phyloP scores from a whole-genome alignment of 2,888 invertebrate genomes.

The Heliconius erato region DNA sequence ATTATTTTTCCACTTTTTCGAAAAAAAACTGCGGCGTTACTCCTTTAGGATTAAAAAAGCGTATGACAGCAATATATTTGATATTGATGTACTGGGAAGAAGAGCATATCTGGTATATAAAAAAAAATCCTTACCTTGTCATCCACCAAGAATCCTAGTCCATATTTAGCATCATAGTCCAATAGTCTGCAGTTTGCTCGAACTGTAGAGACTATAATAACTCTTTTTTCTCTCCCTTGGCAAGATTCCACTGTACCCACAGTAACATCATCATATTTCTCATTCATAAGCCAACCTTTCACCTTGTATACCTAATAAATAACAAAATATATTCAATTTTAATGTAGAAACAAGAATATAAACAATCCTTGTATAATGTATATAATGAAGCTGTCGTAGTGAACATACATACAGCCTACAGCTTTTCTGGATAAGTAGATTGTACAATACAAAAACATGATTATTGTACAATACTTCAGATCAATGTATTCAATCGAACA shows the following conservation, averaged over 20 bases:
- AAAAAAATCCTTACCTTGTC: constrained; percentile 65
- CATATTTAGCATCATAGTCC: constrained; percentile 83
- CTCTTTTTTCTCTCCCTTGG: constrained; percentile 93
- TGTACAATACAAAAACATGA: no score
- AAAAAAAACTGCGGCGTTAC: no score
- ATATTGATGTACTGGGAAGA: background rate
- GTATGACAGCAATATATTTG: no score
- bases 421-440: no score
- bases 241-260: constrained; percentile 95
- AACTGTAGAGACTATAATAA: constrained; percentile 93
- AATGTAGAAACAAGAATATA: no score
- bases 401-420: no score
- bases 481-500: no score
- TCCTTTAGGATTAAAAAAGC: no score
- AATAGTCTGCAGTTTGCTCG: constrained; percentile 84
- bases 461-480: no score
- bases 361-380: no score
- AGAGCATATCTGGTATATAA: background rate
- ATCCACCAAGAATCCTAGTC: constrained; percentile 85
- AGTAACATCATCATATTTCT: constrained; percentile 79
- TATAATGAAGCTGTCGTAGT: no score
- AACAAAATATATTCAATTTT: background rate
- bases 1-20: no score
- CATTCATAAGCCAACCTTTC: constrained; percentile 68
- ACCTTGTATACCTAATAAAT: constrained; percentile 77